Percentiles rank a stretch among this genome's conserved stretches.
These are phyloP conservation scores for Meloe dianella DNA, from an alignment of 2,888 invertebrate genomes.

Conservation along the genomic window DNA sequence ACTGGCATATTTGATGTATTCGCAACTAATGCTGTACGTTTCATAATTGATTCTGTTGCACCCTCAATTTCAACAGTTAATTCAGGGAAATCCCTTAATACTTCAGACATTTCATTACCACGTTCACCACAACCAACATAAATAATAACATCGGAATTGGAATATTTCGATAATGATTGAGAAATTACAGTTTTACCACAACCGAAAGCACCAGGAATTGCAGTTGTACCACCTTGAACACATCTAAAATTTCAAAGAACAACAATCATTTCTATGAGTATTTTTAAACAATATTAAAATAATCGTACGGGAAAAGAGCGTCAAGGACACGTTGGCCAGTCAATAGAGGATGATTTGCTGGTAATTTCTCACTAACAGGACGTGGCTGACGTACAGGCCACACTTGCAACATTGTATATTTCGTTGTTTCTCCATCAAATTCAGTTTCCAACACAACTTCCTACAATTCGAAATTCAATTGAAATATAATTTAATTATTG, in stretches of 20 bases:
- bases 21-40: conserved; percentile 97
- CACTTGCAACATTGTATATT: conserved; percentile 97
- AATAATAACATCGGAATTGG: conserved; percentile 98
- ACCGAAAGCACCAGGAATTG: conserved; percentile 99
- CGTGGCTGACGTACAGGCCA: conserved; percentile 99
- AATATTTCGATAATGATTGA: conserved; percentile 98
- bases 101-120: conserved; percentile 99
- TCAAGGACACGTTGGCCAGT: conserved; percentile 98
- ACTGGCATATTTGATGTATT: conserved; percentile 99
- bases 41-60: conserved; percentile 98
- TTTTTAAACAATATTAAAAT: conserved; percentile 7
- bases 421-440: conserved; percentile 93
- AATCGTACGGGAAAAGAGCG: conserved; percentile 95
- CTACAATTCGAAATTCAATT: conserved; percentile 59
- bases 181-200: conserved; percentile 99
- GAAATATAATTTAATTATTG: background rate
- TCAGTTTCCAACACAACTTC: conserved; percentile 98
- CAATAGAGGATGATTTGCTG: conserved; percentile 96
- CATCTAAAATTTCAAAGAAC: conserved; percentile 67
- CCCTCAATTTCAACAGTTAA: conserved; percentile 97
- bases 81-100: conserved; percentile 98
- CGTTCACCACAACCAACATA: conserved; percentile 99
- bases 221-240: conserved; percentile 98
- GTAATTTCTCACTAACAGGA: conserved; percentile 96
- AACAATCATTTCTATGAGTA: background rate